Evolutionary conservation across 2,888 invertebrate species (phyloP).

Genomic region (Phorcus lineatus): DNA sequence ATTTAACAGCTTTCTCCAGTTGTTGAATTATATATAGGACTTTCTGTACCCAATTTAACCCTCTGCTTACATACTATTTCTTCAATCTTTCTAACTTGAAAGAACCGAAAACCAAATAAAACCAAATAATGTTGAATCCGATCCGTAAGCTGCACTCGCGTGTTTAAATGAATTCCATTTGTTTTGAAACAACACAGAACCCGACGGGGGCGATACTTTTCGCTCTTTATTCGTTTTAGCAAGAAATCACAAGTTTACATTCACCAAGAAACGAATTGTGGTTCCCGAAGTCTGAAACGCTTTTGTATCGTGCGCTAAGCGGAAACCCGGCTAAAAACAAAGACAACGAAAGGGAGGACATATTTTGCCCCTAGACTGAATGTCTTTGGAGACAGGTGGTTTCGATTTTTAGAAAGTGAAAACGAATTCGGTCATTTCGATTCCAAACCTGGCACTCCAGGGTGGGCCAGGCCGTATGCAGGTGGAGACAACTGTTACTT

Average conservation of each 20-base stretch:
- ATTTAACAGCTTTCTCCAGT: neutral
- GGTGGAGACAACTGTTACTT: neutral
- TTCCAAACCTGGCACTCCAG: neutral
- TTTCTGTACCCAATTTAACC: neutral
- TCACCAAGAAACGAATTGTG: conserved; percentile 13
- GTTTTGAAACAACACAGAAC: conserved; percentile 14
- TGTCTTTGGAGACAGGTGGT: conserved; percentile 16
- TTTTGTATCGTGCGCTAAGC: conserved; percentile 14
- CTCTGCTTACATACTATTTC: neutral
- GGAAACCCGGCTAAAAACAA: conserved; percentile 18
- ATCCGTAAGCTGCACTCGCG: conserved; percentile 8
- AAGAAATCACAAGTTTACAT: conserved; percentile 23
- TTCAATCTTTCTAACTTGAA: neutral
- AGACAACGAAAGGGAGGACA: conserved; percentile 7
- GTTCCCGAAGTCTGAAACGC: neutral
- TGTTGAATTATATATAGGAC: neutral
- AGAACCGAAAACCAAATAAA: conserved; percentile 1
- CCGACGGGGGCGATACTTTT: conserved; percentile 14
- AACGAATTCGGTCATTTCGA: neutral
- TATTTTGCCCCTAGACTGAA: conserved; percentile 4
- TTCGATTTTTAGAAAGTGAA: conserved; percentile 4
- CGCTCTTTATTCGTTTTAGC: conserved; percentile 16
- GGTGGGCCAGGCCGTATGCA: neutral
- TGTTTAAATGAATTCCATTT: conserved; percentile 8
- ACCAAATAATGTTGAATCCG: neutral